Percentiles rank a stretch among this genome's conserved stretches.
Conservation (phyloP, 1,140 invertebrate species). For the Sycophaga agraensis region DNA sequence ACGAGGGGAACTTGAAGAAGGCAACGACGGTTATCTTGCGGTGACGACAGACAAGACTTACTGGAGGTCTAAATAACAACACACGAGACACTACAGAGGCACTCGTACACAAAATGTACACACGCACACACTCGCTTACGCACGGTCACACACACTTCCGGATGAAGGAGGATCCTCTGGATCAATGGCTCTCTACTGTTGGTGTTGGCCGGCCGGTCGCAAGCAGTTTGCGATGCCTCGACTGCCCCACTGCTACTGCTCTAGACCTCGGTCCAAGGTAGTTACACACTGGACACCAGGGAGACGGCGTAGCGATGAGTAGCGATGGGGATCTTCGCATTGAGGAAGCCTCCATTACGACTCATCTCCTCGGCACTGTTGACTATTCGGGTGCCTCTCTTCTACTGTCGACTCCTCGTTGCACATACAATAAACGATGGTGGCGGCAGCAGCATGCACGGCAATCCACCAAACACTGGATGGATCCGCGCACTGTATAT, state of each 20-base stretch:
- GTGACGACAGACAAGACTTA: background rate
- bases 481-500: too few relatives aligned
- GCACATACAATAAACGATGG: too few relatives aligned
- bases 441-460: too few relatives aligned
- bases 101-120: constrained; percentile 14
- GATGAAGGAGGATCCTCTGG: constrained; percentile 14
- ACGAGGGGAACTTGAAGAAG: background rate
- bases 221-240: background rate
- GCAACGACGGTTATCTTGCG: constrained; percentile 4
- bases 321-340: background rate
- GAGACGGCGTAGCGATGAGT: background rate
- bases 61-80: background rate
- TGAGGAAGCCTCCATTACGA: constrained; percentile 20
- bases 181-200: constrained; percentile 12
- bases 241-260: background rate
- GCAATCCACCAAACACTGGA: too few relatives aligned
- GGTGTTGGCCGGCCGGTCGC: constrained; percentile 4
- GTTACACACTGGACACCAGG: background rate
- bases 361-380: constrained; percentile 11
- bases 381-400: too few relatives aligned
- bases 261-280: background rate
- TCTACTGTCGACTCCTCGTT: too few relatives aligned
- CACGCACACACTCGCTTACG: background rate
- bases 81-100: constrained; percentile 16
- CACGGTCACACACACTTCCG: background rate